These are phyloP conservation scores for Epirrhoe alternata DNA, from an alignment of 2,888 invertebrate species.

Conservation along the genomic window DNA sequence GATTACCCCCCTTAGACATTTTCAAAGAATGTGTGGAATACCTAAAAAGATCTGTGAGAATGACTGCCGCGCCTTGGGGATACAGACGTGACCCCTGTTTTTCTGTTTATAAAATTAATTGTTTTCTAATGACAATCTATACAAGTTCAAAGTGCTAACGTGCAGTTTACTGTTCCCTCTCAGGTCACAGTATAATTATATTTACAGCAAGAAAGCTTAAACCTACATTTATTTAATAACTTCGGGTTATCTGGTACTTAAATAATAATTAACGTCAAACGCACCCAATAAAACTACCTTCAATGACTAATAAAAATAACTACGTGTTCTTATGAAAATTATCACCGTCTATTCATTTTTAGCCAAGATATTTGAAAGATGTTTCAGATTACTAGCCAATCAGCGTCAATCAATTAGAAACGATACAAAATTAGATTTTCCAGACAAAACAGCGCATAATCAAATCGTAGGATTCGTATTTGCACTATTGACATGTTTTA, in stretches of 20 bases:
- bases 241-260: slow-evolving; percentile 16
- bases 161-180: not conserved
- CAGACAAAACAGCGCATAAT: slow-evolving; percentile 18
- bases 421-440: slow-evolving; percentile 11
- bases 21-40: too few relatives aligned
- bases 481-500: slow-evolving; percentile 30
- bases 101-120: too few relatives aligned
- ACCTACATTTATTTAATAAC: slow-evolving; percentile 15
- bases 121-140: not conserved
- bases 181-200: slow-evolving; percentile 7
- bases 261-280: slow-evolving; percentile 18
- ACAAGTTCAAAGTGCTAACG: not conserved
- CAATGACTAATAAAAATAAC: slow-evolving; percentile 15
- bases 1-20: too few relatives aligned
- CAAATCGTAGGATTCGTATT: slow-evolving; percentile 19
- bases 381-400: not conserved
- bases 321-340: slow-evolving; percentile 19
- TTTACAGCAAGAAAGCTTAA: slow-evolving; percentile 1
- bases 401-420: slow-evolving; percentile 18
- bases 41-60: too few relatives aligned
- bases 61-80: too few relatives aligned
- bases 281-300: slow-evolving; percentile 12
- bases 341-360: slow-evolving; percentile 8
- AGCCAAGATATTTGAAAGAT: not conserved
- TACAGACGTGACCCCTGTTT: too few relatives aligned